Evolutionary conservation across 2,797 vertebrate species (phyloP), one percentile per base, ranked within the genome.

Genomic region (Lagorchestes hirsutus): DNA sequence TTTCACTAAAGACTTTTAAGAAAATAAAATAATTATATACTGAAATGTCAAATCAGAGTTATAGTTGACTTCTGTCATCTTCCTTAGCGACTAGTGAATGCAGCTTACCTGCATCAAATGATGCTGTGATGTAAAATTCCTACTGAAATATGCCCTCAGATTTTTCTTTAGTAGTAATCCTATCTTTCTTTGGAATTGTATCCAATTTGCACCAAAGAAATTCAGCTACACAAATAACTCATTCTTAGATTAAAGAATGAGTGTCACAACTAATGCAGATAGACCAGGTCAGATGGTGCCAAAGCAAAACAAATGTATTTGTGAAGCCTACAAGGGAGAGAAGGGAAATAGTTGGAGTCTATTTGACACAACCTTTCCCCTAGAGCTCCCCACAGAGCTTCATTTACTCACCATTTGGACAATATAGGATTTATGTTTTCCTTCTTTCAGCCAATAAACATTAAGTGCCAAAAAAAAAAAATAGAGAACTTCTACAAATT

Each of bases 61-160:
- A 93, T 91, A 95, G 27, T 93, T 93, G 2, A 90, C 54, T n/a
- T 62, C 28, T 6, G 5, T 94, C 56, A 94, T 1, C 91, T 97
- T 97, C 94, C 16, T 94, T 3, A 90, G 27, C 40, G 82, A 93
- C 13, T 94, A 10, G n/a, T 91, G 67, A 94, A 34, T 28, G 93
- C 92, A 62, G 91, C 96, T 13, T 93, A 0, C 92, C 95, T 57
- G 11, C 24, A 54, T 92, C 93, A 93, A 31, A n/a, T 91, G 12
- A 87, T 67, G 24, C 34, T 90, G 34, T 87, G 22, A 54, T 90
- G n/a, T 46, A 24, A 87, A 50, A 87, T 11, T 87, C 9, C 24
- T 24, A 10, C 40, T 24, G 40, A 50, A 87, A 87, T 87, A 46
- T 27, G 22, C 74, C 50, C 22, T 50, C 40, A 46, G 9, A 50